Evolutionary conservation across 2,888 invertebrate genomes (phyloP).

Genomic region (Octonoba sinensis): DNA sequence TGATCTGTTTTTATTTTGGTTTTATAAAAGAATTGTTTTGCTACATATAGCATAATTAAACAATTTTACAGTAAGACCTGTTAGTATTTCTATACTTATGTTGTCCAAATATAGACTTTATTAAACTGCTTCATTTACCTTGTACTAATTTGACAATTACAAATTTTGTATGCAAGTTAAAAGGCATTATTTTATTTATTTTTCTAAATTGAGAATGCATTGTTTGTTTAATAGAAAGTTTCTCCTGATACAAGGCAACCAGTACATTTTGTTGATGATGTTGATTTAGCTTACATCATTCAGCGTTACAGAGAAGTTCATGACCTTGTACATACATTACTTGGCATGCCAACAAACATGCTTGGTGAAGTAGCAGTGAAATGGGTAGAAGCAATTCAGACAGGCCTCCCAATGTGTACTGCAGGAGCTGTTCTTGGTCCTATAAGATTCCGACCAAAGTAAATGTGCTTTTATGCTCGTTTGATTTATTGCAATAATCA

Average conservation of each 20-base stretch:
- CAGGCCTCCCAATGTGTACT: slow-evolving; percentile 94
- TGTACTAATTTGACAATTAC: too few species aligned
- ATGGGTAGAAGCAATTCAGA: slow-evolving; percentile 97
- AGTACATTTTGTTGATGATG: slow-evolving; percentile 92
- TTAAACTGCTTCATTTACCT: too few species aligned
- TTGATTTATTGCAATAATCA: too few species aligned
- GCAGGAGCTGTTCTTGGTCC: slow-evolving; percentile 94
- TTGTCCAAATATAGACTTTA: too few species aligned
- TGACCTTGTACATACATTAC: slow-evolving; percentile 90
- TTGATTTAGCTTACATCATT: slow-evolving; percentile 94
- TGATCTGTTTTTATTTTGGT: too few species aligned
- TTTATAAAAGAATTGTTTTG: too few species aligned
- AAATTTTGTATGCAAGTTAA: too few species aligned
- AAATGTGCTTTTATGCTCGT: slow-evolving; percentile 67
- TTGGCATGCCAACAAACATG: slow-evolving; percentile 95
- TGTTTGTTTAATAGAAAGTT: slow-evolving; percentile 77
- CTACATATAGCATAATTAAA: too few species aligned
- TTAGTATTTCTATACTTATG: too few species aligned
- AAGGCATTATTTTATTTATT: too few species aligned
- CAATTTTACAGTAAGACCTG: too few species aligned
- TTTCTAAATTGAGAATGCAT: too few species aligned
- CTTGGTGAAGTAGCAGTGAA: slow-evolving; percentile 86
- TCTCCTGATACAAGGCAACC: slow-evolving; percentile 91
- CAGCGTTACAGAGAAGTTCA: slow-evolving; percentile 97
- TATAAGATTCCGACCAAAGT: slow-evolving; percentile 85